Base-by-base conservation (phyloP, 2,797 vertebrate species). In the Bucorvus abyssinicus region DNA sequence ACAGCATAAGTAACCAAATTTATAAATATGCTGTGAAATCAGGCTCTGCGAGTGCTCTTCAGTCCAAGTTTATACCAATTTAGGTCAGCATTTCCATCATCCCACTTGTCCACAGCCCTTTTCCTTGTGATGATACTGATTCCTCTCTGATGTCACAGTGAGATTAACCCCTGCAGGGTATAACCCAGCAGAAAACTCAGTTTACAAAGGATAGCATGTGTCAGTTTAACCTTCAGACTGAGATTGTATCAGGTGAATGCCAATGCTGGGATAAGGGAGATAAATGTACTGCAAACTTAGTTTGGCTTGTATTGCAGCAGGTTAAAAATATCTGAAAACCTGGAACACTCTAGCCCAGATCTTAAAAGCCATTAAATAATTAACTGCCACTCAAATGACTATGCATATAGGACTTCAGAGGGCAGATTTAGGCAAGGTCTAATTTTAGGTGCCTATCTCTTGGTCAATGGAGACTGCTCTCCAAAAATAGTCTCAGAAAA, bases 131-230 rank as follows among this genome's bases (percentile, higher is more conserved):
- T 53, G 9, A 40, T 60, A 14, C 14, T 34, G 23, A 50, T 57
- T 88, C 11, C 10, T 74, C 30, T 16, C 18, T 57, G 12, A 69
- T 42, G 14, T 26, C n/a, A 45, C 23, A 69, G 69, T 59, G 14
- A 84, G 73, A 90, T 84, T 77, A 77, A 89, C 12, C 52, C 38
- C 56, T 81, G 63, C 30, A 87, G 27, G 14, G 15, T 59, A 53
- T 45, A 67, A 32, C 4, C 5, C 56, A 55, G 26, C 4, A 55
- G 47, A 84, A 88, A 67, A 50, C 9, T 18, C 17, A 47, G 34
- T 14, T 59, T 45, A 4, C 2, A 49, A 34, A 53, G 3, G 2
- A 32, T 15, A 45, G 2, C 3, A 8, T 26, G 2, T 38, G 26
- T 69, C 32, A 70, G 9, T 70, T 76, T 59, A 70, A 52, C 23